Evolutionary conservation across 2,888 invertebrate species (phyloP).

Genomic region (Agapostemon virescens): DNA sequence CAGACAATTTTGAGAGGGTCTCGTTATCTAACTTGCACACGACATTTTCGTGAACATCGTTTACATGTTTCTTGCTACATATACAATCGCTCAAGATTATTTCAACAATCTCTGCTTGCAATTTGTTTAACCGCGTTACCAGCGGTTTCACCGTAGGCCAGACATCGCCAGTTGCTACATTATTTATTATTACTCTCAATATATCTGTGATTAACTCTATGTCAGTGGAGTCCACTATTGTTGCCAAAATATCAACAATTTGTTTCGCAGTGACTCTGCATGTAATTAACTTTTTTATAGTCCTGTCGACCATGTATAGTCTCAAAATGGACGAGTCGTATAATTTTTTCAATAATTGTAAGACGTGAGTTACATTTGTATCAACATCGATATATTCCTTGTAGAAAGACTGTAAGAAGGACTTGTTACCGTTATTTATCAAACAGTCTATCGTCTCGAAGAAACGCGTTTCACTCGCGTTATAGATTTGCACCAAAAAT

Average conservation of each 20-base stretch:
- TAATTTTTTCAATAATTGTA: slow-evolving; percentile 31
- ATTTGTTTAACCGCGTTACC: slow-evolving; percentile 18
- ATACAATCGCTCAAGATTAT: slow-evolving; percentile 63
- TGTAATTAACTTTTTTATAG: background rate
- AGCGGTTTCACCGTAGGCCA: slow-evolving; percentile 60
- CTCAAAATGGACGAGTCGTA: background rate
- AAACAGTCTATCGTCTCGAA: background rate
- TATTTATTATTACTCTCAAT: background rate
- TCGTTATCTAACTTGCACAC: slow-evolving; percentile 18
- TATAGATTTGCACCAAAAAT: background rate
- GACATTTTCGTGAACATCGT: slow-evolving; percentile 60
- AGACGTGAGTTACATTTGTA: rapidly evolving
- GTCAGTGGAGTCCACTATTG: slow-evolving; percentile 11
- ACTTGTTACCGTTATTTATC: too few relatives aligned
- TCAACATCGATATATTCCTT: rapidly evolving
- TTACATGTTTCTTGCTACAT: slow-evolving; percentile 31
- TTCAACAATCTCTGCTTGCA: slow-evolving; percentile 34
- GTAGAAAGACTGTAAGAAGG: background rate
- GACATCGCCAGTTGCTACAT: slow-evolving; percentile 35
- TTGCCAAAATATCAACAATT: background rate
- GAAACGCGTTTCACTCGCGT: background rate
- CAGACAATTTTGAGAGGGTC: background rate
- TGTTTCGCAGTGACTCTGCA: background rate
- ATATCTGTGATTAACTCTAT: background rate
- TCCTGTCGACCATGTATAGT: rapidly evolving